These are phyloP conservation scores for Trichonephila clavipes DNA, from an alignment of 1,140 invertebrate genomes.

Conservation along the genomic window DNA sequence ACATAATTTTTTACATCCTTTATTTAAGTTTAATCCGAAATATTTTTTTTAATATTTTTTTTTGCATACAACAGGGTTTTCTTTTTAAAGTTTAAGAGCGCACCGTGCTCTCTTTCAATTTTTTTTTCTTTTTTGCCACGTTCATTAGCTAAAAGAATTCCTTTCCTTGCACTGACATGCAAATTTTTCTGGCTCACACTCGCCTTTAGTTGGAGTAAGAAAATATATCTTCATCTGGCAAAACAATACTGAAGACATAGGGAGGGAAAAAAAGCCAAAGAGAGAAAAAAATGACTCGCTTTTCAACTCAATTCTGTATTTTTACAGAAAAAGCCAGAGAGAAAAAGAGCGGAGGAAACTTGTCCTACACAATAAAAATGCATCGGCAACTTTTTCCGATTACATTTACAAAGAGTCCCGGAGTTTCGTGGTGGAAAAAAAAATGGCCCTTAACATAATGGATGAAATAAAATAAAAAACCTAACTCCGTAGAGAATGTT, in stretches of 20 bases:
- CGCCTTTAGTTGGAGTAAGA: constrained; percentile 13
- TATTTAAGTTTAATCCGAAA: too few species aligned
- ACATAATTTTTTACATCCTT: not conserved
- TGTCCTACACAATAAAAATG: constrained; percentile 77
- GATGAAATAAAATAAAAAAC: constrained; percentile 64
- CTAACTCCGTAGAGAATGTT: constrained; percentile 39
- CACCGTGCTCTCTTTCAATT: not conserved
- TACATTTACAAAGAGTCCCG: constrained; percentile 66
- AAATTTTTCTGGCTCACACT: not conserved
- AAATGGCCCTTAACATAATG: constrained; percentile 58
- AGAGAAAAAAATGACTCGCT: constrained; percentile 25
- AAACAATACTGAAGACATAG: constrained; percentile 56
- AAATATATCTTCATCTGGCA: constrained; percentile 75
- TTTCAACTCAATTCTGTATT: constrained; percentile 45
- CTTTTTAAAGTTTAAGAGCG: not conserved
- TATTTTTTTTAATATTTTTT: not conserved
- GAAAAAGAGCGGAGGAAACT: constrained; percentile 33
- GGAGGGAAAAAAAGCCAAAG: not conserved
- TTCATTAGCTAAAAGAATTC: not conserved
- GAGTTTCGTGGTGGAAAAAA: constrained; percentile 49
- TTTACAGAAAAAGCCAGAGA: constrained; percentile 47
- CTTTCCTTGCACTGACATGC: not conserved
- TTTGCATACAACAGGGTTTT: not conserved
- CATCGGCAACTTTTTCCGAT: constrained; percentile 76
- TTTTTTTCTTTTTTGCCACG: not conserved